Conservation (phyloP, 2,113 vertebrate genomes). For the Balaeniceps rex region DNA sequence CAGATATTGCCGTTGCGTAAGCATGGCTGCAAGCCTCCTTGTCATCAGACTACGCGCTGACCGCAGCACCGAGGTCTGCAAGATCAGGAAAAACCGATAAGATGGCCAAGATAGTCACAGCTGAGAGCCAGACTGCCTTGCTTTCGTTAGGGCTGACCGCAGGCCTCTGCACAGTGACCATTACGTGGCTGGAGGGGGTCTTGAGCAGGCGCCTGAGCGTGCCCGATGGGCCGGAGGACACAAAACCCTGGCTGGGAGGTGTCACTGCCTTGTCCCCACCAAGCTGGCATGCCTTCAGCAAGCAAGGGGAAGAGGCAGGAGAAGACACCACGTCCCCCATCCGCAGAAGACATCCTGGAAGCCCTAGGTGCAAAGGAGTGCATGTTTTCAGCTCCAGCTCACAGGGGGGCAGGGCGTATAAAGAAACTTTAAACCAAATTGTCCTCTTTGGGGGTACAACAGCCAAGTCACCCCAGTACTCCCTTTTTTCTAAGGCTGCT, state of each 20-base stretch:
- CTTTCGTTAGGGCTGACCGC: background rate
- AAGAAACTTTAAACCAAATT: background rate
- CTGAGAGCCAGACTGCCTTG: background rate
- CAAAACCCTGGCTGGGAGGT: background rate
- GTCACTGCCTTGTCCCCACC: background rate
- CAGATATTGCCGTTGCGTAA: background rate
- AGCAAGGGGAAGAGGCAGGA: background rate
- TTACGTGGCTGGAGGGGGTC: background rate
- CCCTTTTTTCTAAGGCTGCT: background rate
- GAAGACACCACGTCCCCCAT: background rate
- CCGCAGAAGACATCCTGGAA: background rate
- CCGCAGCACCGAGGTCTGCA: background rate
- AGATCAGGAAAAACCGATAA: background rate
- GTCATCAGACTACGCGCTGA: rapidly evolving
- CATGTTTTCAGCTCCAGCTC: background rate
- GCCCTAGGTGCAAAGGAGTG: background rate
- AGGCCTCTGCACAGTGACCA: background rate
- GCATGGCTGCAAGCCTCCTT: background rate
- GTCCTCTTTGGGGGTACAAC: background rate
- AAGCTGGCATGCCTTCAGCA: background rate
- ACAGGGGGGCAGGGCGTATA: background rate
- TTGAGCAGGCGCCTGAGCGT: background rate
- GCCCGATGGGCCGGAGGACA: background rate
- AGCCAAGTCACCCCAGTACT: background rate
- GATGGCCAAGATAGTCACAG: background rate